Percentiles rank a stretch among this genome's conserved stretches.
These are phyloP conservation scores for Pseudomyrmex cubaensis DNA, from an alignment of 1,140 invertebrate species.

Conservation along the genomic window DNA sequence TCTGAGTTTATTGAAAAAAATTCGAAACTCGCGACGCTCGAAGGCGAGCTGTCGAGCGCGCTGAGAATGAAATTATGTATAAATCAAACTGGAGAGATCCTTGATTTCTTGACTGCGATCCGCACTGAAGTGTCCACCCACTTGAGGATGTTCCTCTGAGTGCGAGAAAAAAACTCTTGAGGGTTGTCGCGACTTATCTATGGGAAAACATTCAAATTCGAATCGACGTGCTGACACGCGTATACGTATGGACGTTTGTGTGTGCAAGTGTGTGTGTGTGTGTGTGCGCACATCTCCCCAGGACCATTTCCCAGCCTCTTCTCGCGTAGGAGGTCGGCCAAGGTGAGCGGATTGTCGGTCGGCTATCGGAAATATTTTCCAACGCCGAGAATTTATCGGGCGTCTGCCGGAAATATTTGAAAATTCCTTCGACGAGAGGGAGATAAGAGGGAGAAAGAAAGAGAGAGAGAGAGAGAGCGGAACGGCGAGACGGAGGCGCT, in stretches of 20 bases:
- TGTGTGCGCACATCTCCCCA: constrained; percentile 41
- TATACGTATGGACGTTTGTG: not conserved
- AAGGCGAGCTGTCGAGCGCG: not conserved
- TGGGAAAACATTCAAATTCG: constrained; percentile 75
- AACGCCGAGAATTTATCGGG: constrained; percentile 81
- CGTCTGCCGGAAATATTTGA: constrained; percentile 79
- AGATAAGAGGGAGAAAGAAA: constrained; percentile 33
- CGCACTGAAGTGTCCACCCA: constrained; percentile 1
- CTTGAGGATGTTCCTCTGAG: constrained; percentile 12
- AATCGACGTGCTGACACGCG: constrained; percentile 5
- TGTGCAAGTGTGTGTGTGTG: not conserved
- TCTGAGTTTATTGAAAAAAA: constrained; percentile 55
- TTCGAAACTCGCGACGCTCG: constrained; percentile 32
- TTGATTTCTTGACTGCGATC: constrained; percentile 42
- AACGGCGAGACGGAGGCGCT: constrained; percentile 40
- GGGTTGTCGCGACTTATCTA: constrained; percentile 66
- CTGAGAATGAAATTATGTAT: constrained; percentile 42
- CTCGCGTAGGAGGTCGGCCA: constrained; percentile 67
- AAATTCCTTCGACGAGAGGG: constrained; percentile 77
- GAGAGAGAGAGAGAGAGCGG: not conserved
- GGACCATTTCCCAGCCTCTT: constrained; percentile 43
- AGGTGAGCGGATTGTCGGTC: constrained; percentile 72
- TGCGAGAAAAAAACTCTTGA: constrained; percentile 12
- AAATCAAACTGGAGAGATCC: constrained; percentile 58
- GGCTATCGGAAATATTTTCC: constrained; percentile 81